Conservation (phyloP, 2,888 invertebrate genomes). For the Synanthedon myopaeformis region DNA sequence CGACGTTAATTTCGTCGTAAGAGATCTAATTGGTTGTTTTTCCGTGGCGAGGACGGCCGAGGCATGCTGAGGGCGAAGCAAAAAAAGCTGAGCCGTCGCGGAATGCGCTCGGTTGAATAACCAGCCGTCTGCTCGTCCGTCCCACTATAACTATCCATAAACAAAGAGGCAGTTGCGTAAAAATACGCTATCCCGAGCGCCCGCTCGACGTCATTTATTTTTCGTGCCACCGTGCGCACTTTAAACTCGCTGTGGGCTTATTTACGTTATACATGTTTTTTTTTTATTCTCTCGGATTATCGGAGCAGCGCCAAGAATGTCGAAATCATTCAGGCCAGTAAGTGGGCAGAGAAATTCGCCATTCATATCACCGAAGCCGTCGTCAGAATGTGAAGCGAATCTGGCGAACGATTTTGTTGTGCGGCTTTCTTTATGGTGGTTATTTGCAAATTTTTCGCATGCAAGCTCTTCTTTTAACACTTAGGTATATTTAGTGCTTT, state of each 20-base stretch:
- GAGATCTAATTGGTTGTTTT: slow-evolving; percentile 59
- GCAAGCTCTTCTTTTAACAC: not conserved
- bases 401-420: not conserved
- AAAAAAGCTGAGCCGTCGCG: slow-evolving; percentile 64
- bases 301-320: slow-evolving; percentile 67
- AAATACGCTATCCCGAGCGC: slow-evolving; percentile 56
- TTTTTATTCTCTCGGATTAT: slow-evolving; percentile 47
- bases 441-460: not conserved
- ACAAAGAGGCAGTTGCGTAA: slow-evolving; percentile 65
- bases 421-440: not conserved
- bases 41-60: slow-evolving; percentile 15
- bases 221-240: slow-evolving; percentile 42
- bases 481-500: not conserved
- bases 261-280: slow-evolving; percentile 61
- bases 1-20: slow-evolving; percentile 54
- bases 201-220: slow-evolving; percentile 57
- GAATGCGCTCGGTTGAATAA: slow-evolving; percentile 68
- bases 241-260: slow-evolving; percentile 45
- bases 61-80: slow-evolving; percentile 26
- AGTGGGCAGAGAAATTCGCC: slow-evolving; percentile 66
- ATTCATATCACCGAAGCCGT: slow-evolving; percentile 54
- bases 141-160: slow-evolving; percentile 37
- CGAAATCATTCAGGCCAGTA: slow-evolving; percentile 69
- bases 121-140: slow-evolving; percentile 48
- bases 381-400: slow-evolving; percentile 28